Base-by-base conservation (phyloP, 2,888 invertebrate genomes). In the Octodonta nipae region DNA sequence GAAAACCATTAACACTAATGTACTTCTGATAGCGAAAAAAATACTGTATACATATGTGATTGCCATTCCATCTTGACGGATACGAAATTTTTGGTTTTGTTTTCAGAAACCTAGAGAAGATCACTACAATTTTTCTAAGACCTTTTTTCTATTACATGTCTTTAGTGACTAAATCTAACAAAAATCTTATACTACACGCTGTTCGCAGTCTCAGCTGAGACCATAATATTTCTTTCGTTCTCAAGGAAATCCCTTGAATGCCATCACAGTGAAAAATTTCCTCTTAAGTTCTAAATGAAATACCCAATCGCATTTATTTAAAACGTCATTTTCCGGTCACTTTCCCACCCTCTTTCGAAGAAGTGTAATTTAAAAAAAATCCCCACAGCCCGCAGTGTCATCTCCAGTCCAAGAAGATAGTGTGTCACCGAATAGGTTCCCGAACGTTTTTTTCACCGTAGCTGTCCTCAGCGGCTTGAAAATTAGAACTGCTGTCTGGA, bases 291-390 rank as follows among this genome's bases (percentile, higher is more conserved):
- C 49, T 51, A 48, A 49, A 51, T 50, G 50, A 50, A 50, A 54
- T 50, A 55, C 51, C 53, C 54, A 50, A 52, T 53, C 51, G 46
- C 56, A 56, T 57, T 58, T 56, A 54, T 58, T 57, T 57, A 54
- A 57, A 57, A 58, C 50, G 51, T 54, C 52, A 43, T 43, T 43
- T 43, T 43, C 40, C 43, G 43, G 43, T 43, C 43, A 43, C 43
- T 43, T 41, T 43, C 24, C 30, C 43, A 43, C 43, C 43, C 47
- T 43, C 39, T 39, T 39, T 35, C 32, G 40, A 50, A 49, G 49
- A 55, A 55, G 50, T 54, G 54, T 53, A 59, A 58, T 58, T 56
- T 55, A 55, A 56, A 57, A 14, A 51, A 51, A 49, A n/a, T n/a
- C n/a, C n/a, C 45, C 53, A 50, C 48, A 41, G 37, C 40, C 40